Conservation (phyloP, 2,888 invertebrate species). For the Icerya purchasi region DNA sequence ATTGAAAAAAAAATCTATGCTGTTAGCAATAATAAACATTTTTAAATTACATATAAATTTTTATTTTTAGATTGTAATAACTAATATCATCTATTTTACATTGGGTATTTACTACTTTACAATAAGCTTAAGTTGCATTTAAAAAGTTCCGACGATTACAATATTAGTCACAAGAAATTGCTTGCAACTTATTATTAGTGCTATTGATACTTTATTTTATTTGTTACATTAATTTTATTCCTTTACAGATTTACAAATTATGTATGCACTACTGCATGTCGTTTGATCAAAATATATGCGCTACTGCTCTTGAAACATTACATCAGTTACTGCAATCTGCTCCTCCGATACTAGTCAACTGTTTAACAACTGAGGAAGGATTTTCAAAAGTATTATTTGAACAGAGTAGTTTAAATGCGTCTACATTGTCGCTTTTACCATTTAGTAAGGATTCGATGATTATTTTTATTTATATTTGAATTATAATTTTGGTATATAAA, state of each 20-base stretch:
- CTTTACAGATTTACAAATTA: slow-evolving; percentile 49
- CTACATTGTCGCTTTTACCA: slow-evolving; percentile 4
- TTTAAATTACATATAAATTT: no score
- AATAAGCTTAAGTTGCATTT: no score
- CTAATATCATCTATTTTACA: no score
- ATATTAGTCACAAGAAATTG: no score
- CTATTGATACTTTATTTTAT: neutral
- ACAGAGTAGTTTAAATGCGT: neutral
- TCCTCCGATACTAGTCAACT: neutral
- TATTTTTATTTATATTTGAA: no score
- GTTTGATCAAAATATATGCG: slow-evolving; percentile 67
- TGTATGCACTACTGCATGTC: slow-evolving; percentile 46
- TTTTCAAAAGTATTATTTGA: neutral
- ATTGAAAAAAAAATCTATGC: no score
- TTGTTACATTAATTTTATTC: neutral
- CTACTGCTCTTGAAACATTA: slow-evolving; percentile 61
- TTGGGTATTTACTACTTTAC: no score
- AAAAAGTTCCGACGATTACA: no score
- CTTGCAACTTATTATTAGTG: neutral
- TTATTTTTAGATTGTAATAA: no score
- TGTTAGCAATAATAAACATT: no score
- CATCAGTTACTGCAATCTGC: slow-evolving; percentile 25
- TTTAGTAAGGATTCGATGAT: no score
- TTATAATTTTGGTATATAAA: no score
- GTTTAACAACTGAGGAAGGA: slow-evolving; percentile 3